Evolutionary conservation across 1,140 invertebrate genomes (phyloP), one percentile per base, ranked within the genome.

Genomic region (Drosophila pandora): DNA sequence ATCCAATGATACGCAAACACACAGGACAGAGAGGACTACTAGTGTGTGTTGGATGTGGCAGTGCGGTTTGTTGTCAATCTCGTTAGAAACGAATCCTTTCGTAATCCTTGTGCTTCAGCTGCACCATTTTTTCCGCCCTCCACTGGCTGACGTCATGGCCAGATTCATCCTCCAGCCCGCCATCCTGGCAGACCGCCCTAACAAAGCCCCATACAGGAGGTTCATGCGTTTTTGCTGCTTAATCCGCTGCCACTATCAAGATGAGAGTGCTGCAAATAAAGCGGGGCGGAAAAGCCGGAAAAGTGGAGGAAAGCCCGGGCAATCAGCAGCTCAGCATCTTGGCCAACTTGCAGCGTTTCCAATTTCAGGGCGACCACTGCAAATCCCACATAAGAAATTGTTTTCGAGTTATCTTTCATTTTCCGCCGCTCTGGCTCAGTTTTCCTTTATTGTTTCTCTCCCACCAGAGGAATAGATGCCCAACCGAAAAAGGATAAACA

Each of bases 11-110:
- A 67, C 69, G 43, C 32, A 60, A 43, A 48, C 57, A 56, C 55
- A 58, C 34, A 23, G 21, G 8, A 47, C 21, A 41, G 39, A 28
- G 28, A 3, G 22, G 12, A 39, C 7, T 17, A 39, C 7, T 17
- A 21, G 8, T 12, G 12, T 50, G 41, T 61, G 49, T 47, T 37
- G 48, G 34, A 30, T 47, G 75, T 53, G 73, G 53, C 65, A 79
- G 70, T 87, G 82, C 83, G 83, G 83, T 87, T 88, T 83, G 83
- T 87, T 87, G 83, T 88, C 83, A 87, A 87, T 88, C 83, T 87
- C 83, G 83, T 87, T 87, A 87, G 84, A 88, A 87, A 88, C 83
- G 83, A 87, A 87, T 87, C 83, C 83, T 87, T 87, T 87, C 75
- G 83, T 87, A 87, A 87, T 87, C 83, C 83, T 83, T 79, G 79